Evolutionary conservation across 2,113 vertebrate species (phyloP).

Genomic region (Nannospalax galili): DNA sequence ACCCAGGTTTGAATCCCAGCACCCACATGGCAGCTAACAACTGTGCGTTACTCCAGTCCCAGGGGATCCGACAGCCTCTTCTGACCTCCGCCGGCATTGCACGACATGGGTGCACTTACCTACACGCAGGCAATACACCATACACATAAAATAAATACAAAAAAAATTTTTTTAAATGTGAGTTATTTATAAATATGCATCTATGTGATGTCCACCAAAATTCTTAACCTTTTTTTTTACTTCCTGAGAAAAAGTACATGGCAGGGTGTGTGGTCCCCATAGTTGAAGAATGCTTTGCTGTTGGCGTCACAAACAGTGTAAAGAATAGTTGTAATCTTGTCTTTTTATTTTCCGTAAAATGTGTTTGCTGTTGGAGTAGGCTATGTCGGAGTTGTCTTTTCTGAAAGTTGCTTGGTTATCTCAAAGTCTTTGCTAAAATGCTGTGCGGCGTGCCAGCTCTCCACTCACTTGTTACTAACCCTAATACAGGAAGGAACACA

Average conservation of each 20-base stretch:
- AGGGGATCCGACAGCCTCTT: no score
- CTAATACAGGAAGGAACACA: constrained; percentile 32
- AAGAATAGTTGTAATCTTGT: neutral
- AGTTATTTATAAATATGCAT: neutral
- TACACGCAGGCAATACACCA: no score
- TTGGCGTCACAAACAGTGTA: neutral
- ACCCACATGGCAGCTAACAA: no score
- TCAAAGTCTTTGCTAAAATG: neutral
- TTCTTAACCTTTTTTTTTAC: constrained; percentile 28
- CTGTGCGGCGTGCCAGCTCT: neutral
- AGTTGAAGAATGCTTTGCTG: neutral
- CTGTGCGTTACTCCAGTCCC: no score
- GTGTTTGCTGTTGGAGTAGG: neutral
- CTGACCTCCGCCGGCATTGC: no score
- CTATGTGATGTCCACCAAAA: neutral
- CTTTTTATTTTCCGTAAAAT: neutral
- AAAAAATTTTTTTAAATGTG: no score
- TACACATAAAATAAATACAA: no score
- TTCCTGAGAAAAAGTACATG: constrained; percentile 43
- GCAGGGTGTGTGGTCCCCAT: neutral
- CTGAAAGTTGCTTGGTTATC: constrained; percentile 40
- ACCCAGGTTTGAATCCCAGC: no score
- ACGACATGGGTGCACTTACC: no score
- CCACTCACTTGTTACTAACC: constrained; percentile 19
- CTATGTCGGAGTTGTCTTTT: neutral